phyloP scores from a whole-genome alignment of 2,888 invertebrate species.

The Drosophila anomalipes region DNA sequence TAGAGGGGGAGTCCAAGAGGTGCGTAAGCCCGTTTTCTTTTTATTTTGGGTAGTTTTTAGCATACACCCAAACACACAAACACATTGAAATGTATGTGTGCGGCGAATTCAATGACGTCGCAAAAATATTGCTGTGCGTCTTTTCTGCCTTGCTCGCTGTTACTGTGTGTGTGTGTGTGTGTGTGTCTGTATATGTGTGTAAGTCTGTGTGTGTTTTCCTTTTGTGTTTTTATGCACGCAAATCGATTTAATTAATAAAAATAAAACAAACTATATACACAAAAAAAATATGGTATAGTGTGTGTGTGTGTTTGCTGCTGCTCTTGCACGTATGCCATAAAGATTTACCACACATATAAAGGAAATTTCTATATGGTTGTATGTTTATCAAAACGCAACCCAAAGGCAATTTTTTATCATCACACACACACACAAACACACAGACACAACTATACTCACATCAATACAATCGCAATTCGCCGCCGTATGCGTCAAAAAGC shows the following conservation, averaged over 20 bases:
- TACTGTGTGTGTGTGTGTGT: slow-evolving; percentile 17
- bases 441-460: slow-evolving; percentile 9
- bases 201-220: slow-evolving; percentile 26
- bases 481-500: slow-evolving; percentile 58
- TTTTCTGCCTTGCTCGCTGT: slow-evolving; percentile 29
- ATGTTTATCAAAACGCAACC: slow-evolving; percentile 51
- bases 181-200: slow-evolving; percentile 7
- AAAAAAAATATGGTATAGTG: slow-evolving; percentile 12
- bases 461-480: slow-evolving; percentile 44
- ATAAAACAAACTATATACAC: slow-evolving; percentile 36
- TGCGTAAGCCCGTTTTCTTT: slow-evolving; percentile 35
- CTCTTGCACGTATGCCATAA: slow-evolving; percentile 27
- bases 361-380: slow-evolving; percentile 20
- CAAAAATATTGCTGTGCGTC: slow-evolving; percentile 68
- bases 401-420: slow-evolving; percentile 41
- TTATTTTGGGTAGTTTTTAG: slow-evolving; percentile 50
- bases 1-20: slow-evolving; percentile 33
- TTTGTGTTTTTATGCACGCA: slow-evolving; percentile 55
- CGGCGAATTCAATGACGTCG: slow-evolving; percentile 83
- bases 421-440: slow-evolving; percentile 16
- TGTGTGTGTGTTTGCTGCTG: slow-evolving; percentile 21
- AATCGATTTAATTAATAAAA: slow-evolving; percentile 71
- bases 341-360: slow-evolving; percentile 36
- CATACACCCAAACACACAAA: slow-evolving; percentile 33
- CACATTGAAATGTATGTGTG: slow-evolving; percentile 42